These are phyloP conservation scores for Phoxinus phoxinus DNA, from an alignment of 2,113 vertebrate species.

Conservation along the genomic window DNA sequence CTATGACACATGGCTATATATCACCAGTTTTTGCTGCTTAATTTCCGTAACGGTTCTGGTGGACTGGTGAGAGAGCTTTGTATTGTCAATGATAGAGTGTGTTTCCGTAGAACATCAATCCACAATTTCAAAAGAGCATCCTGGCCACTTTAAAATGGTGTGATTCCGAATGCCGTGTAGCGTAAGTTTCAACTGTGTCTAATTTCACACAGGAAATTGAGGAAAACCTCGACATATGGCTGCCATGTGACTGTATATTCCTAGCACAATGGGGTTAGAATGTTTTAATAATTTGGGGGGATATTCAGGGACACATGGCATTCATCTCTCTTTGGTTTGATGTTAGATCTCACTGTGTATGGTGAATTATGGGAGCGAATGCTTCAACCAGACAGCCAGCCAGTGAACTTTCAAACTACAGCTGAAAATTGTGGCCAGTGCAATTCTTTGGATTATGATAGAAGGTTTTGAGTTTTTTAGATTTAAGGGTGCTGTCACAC, in stretches of 20 bases:
- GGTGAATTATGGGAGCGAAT: background rate
- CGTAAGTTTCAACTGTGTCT: conserved; percentile 24
- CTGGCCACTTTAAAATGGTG: background rate
- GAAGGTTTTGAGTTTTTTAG: background rate
- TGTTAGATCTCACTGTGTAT: conserved; percentile 4
- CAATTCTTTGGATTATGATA: background rate
- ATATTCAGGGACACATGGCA: conserved; percentile 21
- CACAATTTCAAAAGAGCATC: background rate
- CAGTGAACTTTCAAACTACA: too few species aligned
- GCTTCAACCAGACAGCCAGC: background rate
- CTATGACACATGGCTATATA: too few species aligned
- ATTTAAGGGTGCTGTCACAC: too few species aligned
- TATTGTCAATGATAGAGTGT: too few species aligned
- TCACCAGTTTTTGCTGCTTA: too few species aligned
- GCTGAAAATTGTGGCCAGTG: background rate
- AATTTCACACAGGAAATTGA: conserved; percentile 17
- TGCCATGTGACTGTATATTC: conserved; percentile 21
- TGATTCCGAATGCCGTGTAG: background rate
- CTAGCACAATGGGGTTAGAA: background rate
- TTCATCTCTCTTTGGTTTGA: conserved; percentile 16
- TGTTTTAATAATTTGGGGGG: background rate
- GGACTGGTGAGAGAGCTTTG: too few species aligned
- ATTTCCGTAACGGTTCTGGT: too few species aligned
- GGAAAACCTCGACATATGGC: conserved; percentile 36
- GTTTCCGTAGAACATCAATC: background rate